Evolutionary conservation across 2,888 invertebrate genomes (phyloP), one percentile per base, ranked within the genome.

Genomic region (Hermaeophaga mercurialis): DNA sequence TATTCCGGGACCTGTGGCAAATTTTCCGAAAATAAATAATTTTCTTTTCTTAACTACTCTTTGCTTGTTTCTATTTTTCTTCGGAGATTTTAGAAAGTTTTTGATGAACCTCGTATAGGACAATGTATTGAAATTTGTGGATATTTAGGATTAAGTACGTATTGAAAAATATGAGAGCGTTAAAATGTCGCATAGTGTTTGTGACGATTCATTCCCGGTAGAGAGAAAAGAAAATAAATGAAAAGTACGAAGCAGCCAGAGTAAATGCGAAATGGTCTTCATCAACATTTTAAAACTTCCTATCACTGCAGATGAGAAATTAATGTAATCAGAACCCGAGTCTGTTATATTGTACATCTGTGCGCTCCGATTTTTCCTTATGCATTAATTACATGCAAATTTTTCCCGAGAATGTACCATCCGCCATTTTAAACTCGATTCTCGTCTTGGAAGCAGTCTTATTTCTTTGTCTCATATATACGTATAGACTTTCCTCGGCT

Each of bases 361-460:
- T 72, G 74, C 70, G 64, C 73, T 64, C 70, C 73, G 75, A 75
- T 77, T 77, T 77, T 77, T 76, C 75, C 75, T 75, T 75, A 75
- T 75, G 74, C 75, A 75, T 75, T 76, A 76, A 76, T 78, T 78
- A 76, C 77, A 77, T 77, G 77, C 76, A 78, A 78, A 78, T 78
- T 77, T 76, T 76, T 75, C 70, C 75, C 71, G 70, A 70, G 76
- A 76, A 76, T 76, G 76, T 77, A 78, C 76, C 74, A 72, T 75
- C 77, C 76, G 77, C 78, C 78, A 76, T 77, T 76, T 77, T 77
- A 72, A 75, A 75, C 75, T 75, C 75, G 70, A 74, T 75, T 75
- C 74, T 68, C 73, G 70, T 71, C 71, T 72, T 69, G 69, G 67
- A 68, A 78, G 76, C 12, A 72, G 71, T 75, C 75, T 74, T 73